Evolutionary conservation across 2,888 invertebrate genomes (phyloP).

Genomic region (Onthophagus sagittarius): DNA sequence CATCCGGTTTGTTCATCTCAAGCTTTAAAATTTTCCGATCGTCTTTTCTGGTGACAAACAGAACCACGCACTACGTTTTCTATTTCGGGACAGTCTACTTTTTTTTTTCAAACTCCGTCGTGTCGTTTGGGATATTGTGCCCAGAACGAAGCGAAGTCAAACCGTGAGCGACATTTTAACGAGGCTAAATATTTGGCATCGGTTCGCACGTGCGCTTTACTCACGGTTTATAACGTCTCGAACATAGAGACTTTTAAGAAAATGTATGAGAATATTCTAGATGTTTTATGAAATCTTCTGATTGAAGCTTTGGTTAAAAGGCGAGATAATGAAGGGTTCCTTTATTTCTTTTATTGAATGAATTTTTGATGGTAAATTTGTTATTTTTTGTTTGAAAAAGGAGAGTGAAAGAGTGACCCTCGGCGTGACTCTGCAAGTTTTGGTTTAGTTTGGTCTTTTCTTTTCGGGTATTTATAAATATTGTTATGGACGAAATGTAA

Average conservation of each 20-base stretch:
- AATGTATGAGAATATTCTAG: background rate
- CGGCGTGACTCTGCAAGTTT: constrained; percentile 6
- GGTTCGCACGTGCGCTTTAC: constrained; percentile 14
- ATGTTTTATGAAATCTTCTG: no score
- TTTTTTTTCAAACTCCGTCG: constrained; percentile 10
- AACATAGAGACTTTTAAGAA: background rate
- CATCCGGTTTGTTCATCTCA: background rate
- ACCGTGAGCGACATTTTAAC: constrained; percentile 21
- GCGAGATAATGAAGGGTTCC: background rate
- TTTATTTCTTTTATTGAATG: background rate
- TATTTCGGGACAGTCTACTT: background rate
- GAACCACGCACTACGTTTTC: constrained; percentile 1
- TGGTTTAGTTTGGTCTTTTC: background rate
- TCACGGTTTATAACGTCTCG: background rate
- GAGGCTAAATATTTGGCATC: constrained; percentile 24
- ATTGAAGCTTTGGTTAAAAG: no score
- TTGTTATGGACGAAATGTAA: no score
- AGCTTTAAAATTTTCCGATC: background rate
- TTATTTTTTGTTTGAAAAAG: background rate
- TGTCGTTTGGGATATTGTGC: constrained; percentile 14
- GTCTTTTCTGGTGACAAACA: constrained; percentile 5
- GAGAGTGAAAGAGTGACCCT: background rate
- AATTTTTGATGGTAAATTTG: background rate
- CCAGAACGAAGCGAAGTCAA: constrained; percentile 10
- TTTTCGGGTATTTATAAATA: no score